phyloP scores from a whole-genome alignment of 2,113 vertebrate genomes.

The Leptobrachium leishanense region DNA sequence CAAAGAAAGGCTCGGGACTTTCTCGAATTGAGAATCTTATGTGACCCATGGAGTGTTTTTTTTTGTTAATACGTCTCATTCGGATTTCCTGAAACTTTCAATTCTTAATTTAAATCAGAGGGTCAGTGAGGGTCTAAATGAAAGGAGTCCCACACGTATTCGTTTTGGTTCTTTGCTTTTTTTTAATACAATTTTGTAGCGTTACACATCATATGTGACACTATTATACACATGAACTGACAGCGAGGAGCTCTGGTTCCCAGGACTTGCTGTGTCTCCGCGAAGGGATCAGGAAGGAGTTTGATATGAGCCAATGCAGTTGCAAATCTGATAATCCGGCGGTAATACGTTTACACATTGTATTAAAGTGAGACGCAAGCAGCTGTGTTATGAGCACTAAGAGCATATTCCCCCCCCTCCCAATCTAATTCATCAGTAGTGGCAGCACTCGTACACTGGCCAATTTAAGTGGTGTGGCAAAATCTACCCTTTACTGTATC shows the following conservation, averaged over 20 bases:
- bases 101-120: no score
- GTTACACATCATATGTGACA: no score
- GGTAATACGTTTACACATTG: slow-evolving; percentile 44
- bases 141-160: no score
- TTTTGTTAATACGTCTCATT: background rate
- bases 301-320: slow-evolving; percentile 19
- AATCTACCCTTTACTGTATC: no score
- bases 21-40: background rate
- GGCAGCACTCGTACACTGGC: background rate
- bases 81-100: background rate
- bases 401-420: slow-evolving; percentile 16
- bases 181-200: no score
- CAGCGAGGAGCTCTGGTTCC: background rate
- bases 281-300: slow-evolving; percentile 31
- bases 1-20: slow-evolving; percentile 4
- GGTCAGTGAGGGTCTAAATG: no score
- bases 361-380: slow-evolving; percentile 47
- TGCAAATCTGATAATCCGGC: slow-evolving; percentile 40
- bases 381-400: slow-evolving; percentile 29
- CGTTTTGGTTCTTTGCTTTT: no score
- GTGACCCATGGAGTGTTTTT: background rate
- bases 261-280: background rate
- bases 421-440: background rate
- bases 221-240: no score
- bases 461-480: no score